These are phyloP conservation scores for Sebastes vulpes DNA, from an alignment of 2,797 vertebrate species.

Conservation along the genomic window DNA sequence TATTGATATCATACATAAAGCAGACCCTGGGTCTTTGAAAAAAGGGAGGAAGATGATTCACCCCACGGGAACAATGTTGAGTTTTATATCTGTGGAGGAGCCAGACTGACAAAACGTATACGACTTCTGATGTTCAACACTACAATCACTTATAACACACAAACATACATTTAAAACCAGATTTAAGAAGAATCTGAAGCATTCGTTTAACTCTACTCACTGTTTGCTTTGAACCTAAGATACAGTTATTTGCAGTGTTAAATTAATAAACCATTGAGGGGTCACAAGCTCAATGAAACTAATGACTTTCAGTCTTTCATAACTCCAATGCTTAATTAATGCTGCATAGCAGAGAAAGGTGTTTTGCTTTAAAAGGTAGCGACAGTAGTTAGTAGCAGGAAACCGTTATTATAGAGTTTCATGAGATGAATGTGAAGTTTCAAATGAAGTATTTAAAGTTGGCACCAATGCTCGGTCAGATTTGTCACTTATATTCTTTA, in stretches of 20 bases:
- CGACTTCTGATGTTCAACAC: slow-evolving; percentile 1
- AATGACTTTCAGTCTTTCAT: neutral
- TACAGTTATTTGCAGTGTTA: neutral
- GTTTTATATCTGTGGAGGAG: slow-evolving; percentile 1
- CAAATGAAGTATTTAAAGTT: no score
- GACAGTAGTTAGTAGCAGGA: neutral
- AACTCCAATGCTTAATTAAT: neutral
- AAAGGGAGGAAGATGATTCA: slow-evolving; percentile 6
- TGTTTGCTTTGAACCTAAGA: neutral
- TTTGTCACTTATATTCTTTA: no score
- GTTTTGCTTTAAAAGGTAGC: neutral
- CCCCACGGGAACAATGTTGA: neutral
- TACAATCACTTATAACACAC: neutral
- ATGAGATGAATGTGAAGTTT: no score
- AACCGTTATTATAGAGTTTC: neutral
- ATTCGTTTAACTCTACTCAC: no score
- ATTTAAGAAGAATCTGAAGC: neutral
- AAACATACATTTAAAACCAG: neutral
- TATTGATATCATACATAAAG: slow-evolving; percentile 34
- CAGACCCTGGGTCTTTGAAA: slow-evolving; percentile 11
- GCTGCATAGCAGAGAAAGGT: neutral
- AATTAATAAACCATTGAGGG: neutral
- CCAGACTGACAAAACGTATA: neutral
- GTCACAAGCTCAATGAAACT: neutral
- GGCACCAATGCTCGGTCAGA: no score